A percentile compares a stretch with the other conserved stretches of the same genome.
Evolutionary conservation across 2,113 vertebrate species (phyloP).

Genomic region (Megatriorchis doriae): DNA sequence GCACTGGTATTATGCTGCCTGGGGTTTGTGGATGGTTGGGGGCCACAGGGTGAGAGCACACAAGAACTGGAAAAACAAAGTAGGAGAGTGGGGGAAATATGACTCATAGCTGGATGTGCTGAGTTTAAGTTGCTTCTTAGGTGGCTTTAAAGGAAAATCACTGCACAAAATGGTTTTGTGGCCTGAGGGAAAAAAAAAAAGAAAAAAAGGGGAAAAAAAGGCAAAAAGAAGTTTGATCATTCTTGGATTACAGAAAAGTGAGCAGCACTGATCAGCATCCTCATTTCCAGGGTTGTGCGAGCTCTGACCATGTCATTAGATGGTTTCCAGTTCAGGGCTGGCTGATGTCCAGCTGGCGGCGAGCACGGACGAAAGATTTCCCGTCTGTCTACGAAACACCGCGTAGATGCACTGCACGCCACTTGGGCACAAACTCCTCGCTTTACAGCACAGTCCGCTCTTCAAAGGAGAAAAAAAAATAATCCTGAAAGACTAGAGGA

Average conservation of each 20-base stretch:
- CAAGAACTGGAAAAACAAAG: background rate
- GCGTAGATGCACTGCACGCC: fast-evolving
- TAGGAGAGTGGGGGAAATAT: background rate
- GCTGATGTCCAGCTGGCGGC: background rate
- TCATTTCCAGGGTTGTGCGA: background rate
- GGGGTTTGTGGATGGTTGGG: background rate
- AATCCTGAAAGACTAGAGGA: background rate
- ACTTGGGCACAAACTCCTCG: fast-evolving
- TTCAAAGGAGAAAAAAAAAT: background rate
- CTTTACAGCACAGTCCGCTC: background rate
- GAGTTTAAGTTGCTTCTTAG: background rate
- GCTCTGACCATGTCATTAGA: background rate
- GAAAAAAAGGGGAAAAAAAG: background rate
- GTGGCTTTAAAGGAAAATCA: constrained; percentile 1
- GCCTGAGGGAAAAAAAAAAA: background rate
- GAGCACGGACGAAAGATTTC: background rate
- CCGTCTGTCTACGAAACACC: fast-evolving
- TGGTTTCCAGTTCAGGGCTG: background rate
- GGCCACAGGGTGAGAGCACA: background rate
- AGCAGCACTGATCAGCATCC: background rate
- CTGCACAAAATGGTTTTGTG: background rate
- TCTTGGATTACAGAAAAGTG: background rate
- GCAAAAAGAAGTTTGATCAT: background rate
- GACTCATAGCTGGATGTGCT: background rate
- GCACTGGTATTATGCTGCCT: background rate